These are phyloP conservation scores for Ophiodon elongatus DNA, from an alignment of 2,113 vertebrate genomes.

Conservation along the genomic window DNA sequence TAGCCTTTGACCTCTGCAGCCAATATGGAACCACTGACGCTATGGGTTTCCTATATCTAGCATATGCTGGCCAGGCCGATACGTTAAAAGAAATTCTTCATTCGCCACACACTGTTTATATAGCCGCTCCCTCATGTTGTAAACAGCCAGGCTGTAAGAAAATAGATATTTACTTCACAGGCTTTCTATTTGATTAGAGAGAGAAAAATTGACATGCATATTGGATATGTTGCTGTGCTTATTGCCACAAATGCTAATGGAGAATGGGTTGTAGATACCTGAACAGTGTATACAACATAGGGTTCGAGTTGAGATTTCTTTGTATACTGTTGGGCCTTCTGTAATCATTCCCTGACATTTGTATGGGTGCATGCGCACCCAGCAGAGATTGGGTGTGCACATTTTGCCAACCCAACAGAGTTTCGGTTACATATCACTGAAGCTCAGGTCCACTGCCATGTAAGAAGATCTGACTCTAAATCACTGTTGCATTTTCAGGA, in stretches of 20 bases:
- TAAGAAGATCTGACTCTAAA: constrained; percentile 54
- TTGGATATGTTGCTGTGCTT: constrained; percentile 57
- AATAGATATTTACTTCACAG: constrained; percentile 81
- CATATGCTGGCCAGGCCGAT: constrained; percentile 82
- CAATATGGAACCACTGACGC: constrained; percentile 79
- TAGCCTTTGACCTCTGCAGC: constrained; percentile 84
- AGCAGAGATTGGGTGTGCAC: constrained; percentile 31
- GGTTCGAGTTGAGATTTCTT: constrained; percentile 16
- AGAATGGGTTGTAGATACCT: constrained; percentile 37
- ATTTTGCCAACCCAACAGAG: constrained; percentile 53
- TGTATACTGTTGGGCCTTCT: constrained; percentile 19
- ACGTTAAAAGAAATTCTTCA: constrained; percentile 84
- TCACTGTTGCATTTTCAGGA: constrained; percentile 61
- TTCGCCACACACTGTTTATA: constrained; percentile 76
- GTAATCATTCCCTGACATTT: constrained; percentile 32
- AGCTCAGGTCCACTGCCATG: constrained; percentile 39
- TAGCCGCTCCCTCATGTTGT: constrained; percentile 68
- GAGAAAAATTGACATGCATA: constrained; percentile 75
- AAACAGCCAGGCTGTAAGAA: constrained; percentile 75
- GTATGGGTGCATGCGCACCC: constrained; percentile 8
- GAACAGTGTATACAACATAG: constrained; percentile 8
- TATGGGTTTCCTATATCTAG: constrained; percentile 85
- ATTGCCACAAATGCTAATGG: constrained; percentile 67
- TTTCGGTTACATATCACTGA: constrained; percentile 59
- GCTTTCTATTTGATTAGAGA: constrained; percentile 84